These are phyloP conservation scores for Gallinago paraguaiae DNA, from an alignment of 2,113 vertebrate genomes.

Conservation along the genomic window DNA sequence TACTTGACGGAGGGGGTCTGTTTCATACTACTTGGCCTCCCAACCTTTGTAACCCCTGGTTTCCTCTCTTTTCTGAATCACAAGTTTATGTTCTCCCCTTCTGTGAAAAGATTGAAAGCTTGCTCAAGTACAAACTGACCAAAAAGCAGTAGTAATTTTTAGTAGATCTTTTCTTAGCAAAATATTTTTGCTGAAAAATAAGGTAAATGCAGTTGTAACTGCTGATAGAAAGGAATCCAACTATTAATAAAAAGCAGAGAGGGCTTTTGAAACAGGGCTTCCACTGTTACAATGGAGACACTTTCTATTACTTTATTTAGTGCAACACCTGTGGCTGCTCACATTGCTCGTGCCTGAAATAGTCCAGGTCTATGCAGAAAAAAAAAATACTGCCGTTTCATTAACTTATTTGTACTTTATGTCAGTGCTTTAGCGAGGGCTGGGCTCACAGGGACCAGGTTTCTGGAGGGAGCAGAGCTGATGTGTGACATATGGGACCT, in stretches of 20 bases:
- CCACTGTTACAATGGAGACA: slow-evolving; percentile 83
- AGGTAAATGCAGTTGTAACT: slow-evolving; percentile 75
- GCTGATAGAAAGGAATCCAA: slow-evolving; percentile 84
- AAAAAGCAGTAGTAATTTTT: slow-evolving; percentile 79
- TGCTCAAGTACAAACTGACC: slow-evolving; percentile 77
- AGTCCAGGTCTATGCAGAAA: slow-evolving; percentile 75
- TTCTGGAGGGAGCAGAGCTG: background rate
- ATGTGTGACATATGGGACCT: background rate
- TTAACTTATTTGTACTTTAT: slow-evolving; percentile 77
- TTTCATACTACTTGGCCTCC: slow-evolving; percentile 85
- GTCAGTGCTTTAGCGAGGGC: background rate
- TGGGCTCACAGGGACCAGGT: background rate
- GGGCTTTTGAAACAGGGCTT: slow-evolving; percentile 79
- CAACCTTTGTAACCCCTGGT: slow-evolving; percentile 86
- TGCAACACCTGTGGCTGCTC: slow-evolving; percentile 83
- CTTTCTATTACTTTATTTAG: slow-evolving; percentile 86
- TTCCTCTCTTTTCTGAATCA: slow-evolving; percentile 84
- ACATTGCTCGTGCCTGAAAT: slow-evolving; percentile 79
- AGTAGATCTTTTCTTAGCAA: slow-evolving; percentile 82
- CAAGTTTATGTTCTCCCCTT: slow-evolving; percentile 83
- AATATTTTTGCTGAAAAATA: slow-evolving; percentile 80
- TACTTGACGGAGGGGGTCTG: slow-evolving; percentile 85
- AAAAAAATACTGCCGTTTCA: slow-evolving; percentile 71
- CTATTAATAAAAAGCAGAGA: slow-evolving; percentile 87
- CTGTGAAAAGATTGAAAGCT: slow-evolving; percentile 84